These are phyloP conservation scores for Lucilia cuprina DNA, from an alignment of 1,140 invertebrate genomes.

Conservation along the genomic window DNA sequence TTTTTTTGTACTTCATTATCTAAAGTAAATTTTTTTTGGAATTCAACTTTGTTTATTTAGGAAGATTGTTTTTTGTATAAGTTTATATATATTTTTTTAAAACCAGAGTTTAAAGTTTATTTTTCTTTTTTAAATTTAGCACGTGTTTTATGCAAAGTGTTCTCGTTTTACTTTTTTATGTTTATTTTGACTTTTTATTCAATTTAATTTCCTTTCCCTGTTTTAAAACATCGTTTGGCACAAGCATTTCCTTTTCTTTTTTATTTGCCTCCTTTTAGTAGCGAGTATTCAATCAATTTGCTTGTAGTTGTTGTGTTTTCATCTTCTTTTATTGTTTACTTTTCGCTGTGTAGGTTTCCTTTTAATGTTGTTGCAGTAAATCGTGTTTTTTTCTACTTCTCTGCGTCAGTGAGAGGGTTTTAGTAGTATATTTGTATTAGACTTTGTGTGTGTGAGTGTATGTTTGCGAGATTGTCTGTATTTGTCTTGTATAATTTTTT, in stretches of 20 bases:
- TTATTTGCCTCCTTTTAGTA: not conserved
- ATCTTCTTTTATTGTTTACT: not conserved
- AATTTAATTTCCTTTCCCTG: slow-evolving; percentile 34
- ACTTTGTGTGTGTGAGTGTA: not conserved
- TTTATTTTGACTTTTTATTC: slow-evolving; percentile 5
- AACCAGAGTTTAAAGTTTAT: not conserved
- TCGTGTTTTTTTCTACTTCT: not conserved
- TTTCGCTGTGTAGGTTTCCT: not conserved
- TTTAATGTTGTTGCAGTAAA: not conserved
- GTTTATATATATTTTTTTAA: not conserved
- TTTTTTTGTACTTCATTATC: not conserved
- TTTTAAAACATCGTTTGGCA: slow-evolving; percentile 12
- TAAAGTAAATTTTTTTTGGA: not conserved
- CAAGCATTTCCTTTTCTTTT: not conserved
- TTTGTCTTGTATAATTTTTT: slow-evolving; percentile 15
- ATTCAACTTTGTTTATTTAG: not conserved
- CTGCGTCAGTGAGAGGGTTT: too few relatives aligned
- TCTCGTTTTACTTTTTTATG: not conserved
- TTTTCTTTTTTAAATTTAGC: not conserved
- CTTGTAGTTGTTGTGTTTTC: not conserved
- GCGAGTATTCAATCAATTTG: not conserved
- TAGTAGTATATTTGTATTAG: not conserved
- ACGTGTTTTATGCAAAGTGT: slow-evolving; percentile 6
- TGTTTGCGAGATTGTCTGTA: not conserved
- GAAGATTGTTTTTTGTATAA: not conserved